Percentiles rank a stretch among this genome's conserved stretches.
Evolutionary conservation across 2,113 vertebrate species (phyloP).

Genomic region (Copsychus sechellarum): DNA sequence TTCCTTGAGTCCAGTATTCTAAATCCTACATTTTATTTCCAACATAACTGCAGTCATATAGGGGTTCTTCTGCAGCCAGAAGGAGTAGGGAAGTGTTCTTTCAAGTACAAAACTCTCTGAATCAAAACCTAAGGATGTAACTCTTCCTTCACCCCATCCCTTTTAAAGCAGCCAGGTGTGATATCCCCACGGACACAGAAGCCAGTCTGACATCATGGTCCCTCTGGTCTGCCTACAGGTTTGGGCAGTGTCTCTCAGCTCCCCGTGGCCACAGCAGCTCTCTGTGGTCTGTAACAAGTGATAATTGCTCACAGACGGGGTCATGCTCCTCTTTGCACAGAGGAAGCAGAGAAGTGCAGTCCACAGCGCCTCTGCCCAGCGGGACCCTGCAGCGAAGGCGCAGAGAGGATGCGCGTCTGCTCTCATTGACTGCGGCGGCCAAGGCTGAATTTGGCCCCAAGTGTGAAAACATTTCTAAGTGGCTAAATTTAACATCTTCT

Average conservation of each 20-base stretch:
- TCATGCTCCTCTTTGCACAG: neutral
- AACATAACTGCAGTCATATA: neutral
- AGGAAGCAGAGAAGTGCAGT: neutral
- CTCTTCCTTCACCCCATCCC: neutral
- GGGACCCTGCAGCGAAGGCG: neutral
- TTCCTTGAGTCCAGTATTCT: neutral
- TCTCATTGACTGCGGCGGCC: neutral
- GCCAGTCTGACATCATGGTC: neutral
- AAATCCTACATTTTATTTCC: neutral
- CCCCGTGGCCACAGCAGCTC: neutral
- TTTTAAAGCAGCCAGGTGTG: neutral
- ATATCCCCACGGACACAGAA: neutral
- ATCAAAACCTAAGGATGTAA: neutral
- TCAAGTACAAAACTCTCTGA: neutral
- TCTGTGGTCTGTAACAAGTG: neutral
- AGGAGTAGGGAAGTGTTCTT: neutral
- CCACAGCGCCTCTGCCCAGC: neutral
- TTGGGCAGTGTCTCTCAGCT: neutral
- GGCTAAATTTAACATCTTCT: slow-evolving; percentile 66
- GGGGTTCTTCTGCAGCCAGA: neutral
- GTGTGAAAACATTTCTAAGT: slow-evolving; percentile 53
- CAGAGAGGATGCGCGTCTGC: neutral
- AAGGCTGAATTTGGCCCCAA: slow-evolving; percentile 40
- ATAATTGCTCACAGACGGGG: slow-evolving; percentile 35
- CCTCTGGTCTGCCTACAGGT: neutral